Base-by-base conservation (phyloP, 2,797 vertebrate species). In the Centroberyx gerrardi region DNA sequence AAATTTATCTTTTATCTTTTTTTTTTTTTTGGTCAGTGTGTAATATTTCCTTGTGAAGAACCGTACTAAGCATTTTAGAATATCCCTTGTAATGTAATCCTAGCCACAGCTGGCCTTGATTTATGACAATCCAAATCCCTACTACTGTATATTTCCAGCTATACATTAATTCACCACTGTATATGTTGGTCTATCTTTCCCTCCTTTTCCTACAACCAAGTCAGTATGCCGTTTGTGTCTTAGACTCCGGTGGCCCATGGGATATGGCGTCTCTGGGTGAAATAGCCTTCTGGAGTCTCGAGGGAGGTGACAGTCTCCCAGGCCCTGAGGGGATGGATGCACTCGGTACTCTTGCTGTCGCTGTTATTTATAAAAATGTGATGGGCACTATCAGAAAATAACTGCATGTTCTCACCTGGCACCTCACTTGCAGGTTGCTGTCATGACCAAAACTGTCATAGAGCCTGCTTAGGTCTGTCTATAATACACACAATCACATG, bases 271-370 rank as follows among this genome's bases (percentile, higher is more conserved):
- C 91, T 85, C 91, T 93, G 90, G 91, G 92, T 72, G 96, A 96
- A 88, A 94, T 95, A 93, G 90, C 94, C 85, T 95, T 95, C 92
- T 95, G 95, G 94, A 96, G 94, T 93, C 91, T 96, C 46, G 95
- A 96, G 92, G 92, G 92, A 84, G 94, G 90, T 88, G 95, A 94
- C 81, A 76, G 88, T 88, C 91, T 93, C 86, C 92, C 95, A 89
- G 93, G 93, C 83, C 83, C 91, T n/a, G 91, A 92, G 85, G 90
- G 88, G 88, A 91, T 88, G 64, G 82, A 86, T 74, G 80, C 46
- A 44, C 81, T 74, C 62, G 76, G 85, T 87, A 81, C 54, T 84
- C 75, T 64, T 46, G 73, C 65, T 42, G 66, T 78, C 80, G 72
- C 80, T 46, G 72, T 79, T 81, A 64, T 56, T 77, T 83, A 79